phyloP scores from a whole-genome alignment of 1,140 invertebrate species.

The Drosophila funebris region DNA sequence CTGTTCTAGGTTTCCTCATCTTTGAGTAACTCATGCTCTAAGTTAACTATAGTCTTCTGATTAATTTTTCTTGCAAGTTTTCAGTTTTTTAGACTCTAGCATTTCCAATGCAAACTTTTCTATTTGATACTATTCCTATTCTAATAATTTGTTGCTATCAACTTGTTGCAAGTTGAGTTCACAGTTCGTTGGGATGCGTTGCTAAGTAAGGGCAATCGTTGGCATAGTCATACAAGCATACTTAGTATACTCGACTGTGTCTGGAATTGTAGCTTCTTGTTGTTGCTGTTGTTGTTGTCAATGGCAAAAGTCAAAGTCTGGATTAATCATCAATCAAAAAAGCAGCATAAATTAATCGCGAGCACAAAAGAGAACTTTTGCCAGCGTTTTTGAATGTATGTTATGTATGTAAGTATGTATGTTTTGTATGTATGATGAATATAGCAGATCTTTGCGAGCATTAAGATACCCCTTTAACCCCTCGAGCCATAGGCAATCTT shows the following conservation, averaged over 20 bases:
- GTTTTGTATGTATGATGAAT: not conserved
- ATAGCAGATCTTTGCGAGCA: constrained; percentile 6
- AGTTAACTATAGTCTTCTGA: too few relatives aligned
- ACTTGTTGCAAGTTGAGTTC: not conserved
- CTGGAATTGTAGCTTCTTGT: constrained; percentile 20
- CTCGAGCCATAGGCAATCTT: not conserved
- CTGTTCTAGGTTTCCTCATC: too few relatives aligned
- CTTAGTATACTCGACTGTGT: not conserved
- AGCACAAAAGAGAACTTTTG: constrained; percentile 27
- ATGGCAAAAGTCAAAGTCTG: constrained; percentile 80
- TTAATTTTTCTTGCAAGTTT: too few relatives aligned
- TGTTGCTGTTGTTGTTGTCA: constrained; percentile 46
- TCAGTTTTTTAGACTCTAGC: too few relatives aligned
- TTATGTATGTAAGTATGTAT: not conserved
- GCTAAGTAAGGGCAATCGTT: too few relatives aligned
- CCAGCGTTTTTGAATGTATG: not conserved
- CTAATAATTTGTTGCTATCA: too few relatives aligned
- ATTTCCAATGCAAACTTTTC: too few relatives aligned
- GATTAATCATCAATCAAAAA: constrained; percentile 79
- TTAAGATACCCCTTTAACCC: not conserved
- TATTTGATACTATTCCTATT: too few relatives aligned
- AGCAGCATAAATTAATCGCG: constrained; percentile 69
- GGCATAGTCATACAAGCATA: too few relatives aligned
- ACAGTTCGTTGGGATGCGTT: not conserved
- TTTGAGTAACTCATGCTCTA: too few relatives aligned